These are phyloP conservation scores for Leucophenga maculata DNA, from an alignment of 2,888 invertebrate species.

Conservation along the genomic window DNA sequence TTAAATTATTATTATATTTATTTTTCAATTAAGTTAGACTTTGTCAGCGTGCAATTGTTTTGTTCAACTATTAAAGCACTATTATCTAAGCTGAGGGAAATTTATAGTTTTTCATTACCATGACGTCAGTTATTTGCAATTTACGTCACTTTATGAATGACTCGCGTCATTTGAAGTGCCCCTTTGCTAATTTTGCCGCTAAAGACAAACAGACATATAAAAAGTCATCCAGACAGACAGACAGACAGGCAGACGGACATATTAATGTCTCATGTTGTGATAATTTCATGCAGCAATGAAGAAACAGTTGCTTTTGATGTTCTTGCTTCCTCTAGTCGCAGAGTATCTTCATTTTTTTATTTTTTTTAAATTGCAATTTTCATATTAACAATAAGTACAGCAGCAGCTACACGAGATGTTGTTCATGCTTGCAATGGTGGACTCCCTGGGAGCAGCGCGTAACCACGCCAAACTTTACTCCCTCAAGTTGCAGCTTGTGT, in stretches of 20 bases:
- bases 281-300: conserved; percentile 42
- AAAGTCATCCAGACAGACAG: background rate
- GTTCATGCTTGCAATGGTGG: background rate
- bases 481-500: conserved; percentile 23
- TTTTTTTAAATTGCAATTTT: conserved; percentile 60
- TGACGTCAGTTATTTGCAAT: conserved; percentile 4
- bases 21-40: too few species aligned
- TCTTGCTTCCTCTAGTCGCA: conserved; percentile 24
- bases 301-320: conserved; percentile 40
- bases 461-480: background rate
- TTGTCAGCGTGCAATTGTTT: too few species aligned
- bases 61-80: background rate
- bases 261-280: conserved; percentile 42
- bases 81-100: conserved; percentile 4
- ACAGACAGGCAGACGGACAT: background rate
- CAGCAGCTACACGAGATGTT: background rate
- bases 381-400: conserved; percentile 56
- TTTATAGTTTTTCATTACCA: background rate
- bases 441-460: background rate
- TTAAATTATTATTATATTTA: too few species aligned
- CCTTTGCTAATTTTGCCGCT: background rate
- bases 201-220: background rate
- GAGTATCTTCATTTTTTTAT: conserved; percentile 17
- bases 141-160: conserved; percentile 11
- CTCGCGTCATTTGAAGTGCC: background rate